These are phyloP conservation scores for Sterrhoptilus dennistouni DNA, from an alignment of 2,113 vertebrate genomes.

Conservation along the genomic window DNA sequence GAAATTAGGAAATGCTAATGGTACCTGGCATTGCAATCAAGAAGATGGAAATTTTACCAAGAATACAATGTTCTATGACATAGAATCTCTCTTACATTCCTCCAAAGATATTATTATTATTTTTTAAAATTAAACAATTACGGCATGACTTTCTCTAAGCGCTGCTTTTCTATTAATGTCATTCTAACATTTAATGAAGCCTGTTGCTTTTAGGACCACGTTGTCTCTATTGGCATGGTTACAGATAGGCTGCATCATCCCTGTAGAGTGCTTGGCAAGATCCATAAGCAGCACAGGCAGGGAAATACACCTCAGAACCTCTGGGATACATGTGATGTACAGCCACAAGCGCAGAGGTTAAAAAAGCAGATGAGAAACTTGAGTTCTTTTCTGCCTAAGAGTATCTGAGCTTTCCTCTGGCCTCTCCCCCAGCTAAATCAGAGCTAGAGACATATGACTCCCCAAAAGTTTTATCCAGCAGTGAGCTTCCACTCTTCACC, in stretches of 20 bases:
- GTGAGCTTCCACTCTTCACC: not conserved
- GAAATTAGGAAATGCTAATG: constrained; percentile 40
- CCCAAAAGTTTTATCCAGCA: not conserved
- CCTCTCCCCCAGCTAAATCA: not conserved
- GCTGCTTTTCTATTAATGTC: not conserved
- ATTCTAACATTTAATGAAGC: not conserved
- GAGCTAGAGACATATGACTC: not conserved
- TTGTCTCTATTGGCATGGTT: not conserved
- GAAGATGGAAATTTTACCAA: constrained; percentile 24
- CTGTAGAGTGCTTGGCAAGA: not conserved
- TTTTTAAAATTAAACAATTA: not conserved
- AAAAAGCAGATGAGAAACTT: not conserved
- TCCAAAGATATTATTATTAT: not conserved
- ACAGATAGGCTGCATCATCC: constrained; percentile 1
- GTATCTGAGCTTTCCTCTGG: not conserved
- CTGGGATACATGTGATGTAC: not conserved
- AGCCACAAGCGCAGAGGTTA: not conserved
- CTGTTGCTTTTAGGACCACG: constrained; percentile 15
- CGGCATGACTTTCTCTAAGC: not conserved
- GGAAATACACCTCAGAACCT: constrained; percentile 4
- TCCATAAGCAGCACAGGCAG: not conserved
- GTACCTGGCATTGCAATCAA: constrained; percentile 28
- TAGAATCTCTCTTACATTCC: not conserved
- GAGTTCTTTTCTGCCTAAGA: not conserved
- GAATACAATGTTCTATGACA: not conserved